These are phyloP conservation scores for Cyphomyrmex costatus DNA, from an alignment of 1,140 invertebrate species.

Conservation along the genomic window DNA sequence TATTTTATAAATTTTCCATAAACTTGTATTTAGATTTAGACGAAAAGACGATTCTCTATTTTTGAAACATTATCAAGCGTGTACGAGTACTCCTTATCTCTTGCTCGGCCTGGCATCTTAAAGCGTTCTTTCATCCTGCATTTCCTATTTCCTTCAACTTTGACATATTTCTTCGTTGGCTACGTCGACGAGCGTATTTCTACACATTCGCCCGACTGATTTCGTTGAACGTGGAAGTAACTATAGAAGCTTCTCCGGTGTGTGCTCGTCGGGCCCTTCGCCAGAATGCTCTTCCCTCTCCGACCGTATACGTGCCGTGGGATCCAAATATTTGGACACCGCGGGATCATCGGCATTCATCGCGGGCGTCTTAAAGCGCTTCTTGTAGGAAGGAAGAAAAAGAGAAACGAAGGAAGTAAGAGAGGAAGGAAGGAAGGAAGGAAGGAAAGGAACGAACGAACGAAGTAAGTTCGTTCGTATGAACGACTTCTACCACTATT, in stretches of 20 bases:
- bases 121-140: conserved; percentile 31
- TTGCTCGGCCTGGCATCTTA: conserved; percentile 6
- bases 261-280: conserved; percentile 49
- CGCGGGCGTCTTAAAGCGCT: conserved; percentile 64
- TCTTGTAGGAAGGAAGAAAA: conserved; percentile 45
- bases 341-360: conserved; percentile 69
- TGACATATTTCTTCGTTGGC: conserved; percentile 56
- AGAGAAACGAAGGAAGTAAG: conserved; percentile 22
- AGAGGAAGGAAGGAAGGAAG: conserved; percentile 46
- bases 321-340: conserved; percentile 69
- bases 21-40: background rate
- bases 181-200: conserved; percentile 51
- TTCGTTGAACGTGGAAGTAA: conserved; percentile 53
- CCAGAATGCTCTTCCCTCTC: conserved; percentile 57
- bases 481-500: conserved; percentile 55
- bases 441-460: conserved; percentile 45
- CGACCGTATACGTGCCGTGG: conserved; percentile 63
- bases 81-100: background rate
- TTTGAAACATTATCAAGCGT: conserved; percentile 4
- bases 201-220: conserved; percentile 57
- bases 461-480: conserved; percentile 56
- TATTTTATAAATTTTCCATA: background rate
- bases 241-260: conserved; percentile 43
- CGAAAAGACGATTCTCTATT: background rate
- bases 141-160: conserved; percentile 58